Base-by-base conservation (phyloP, 1,140 invertebrate species). In the Tetragonula clypearis region DNA sequence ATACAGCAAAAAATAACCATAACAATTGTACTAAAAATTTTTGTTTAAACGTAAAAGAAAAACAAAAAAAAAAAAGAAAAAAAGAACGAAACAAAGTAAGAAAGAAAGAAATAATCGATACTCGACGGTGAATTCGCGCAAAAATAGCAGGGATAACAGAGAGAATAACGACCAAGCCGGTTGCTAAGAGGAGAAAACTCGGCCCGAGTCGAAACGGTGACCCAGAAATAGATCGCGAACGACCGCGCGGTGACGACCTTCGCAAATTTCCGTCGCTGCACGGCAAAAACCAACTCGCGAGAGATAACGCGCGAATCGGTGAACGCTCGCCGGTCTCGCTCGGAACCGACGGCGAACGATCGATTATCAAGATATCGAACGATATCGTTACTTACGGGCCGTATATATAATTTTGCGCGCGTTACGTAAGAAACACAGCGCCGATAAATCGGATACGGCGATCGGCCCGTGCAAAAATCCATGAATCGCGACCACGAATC, bases 141-240 rank as follows among this genome's bases (percentile, higher is more conserved):
- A 85, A 73, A 81, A 85, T 85, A 80, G 30, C 58, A 35, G 35
- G 35, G 14, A 26, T 9, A 49, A 56, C 14, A n/a, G 23, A 76
- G 74, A 78, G 65, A 35, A 84, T 60, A 72, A 58, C 15, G 21
- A 53, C 15, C 19, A n/a, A 72, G 58, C 21, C 26, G 35, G 77
- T 79, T 84, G 82, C 56, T 72, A 79, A 73, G 56, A 79, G 77
- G 26, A 79, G 76, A 62, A 73, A 84, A 62, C 21, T 79, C 66
- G 56, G 8, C 6, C 49, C 62, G 73, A 75, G 68, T 84, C 66
- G 76, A 79, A 66, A 56, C 69, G 30, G 9, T 81, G 69, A 81
- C 78, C 71, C 58, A 74, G 30, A 81, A 74, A 81, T 85, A 80
- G 69, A 56, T 58, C 15, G 41, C 58, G 83, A 53, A 17, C 2